Base-by-base conservation (phyloP, 2,888 invertebrate species). In the Pegoplata infirma region DNA sequence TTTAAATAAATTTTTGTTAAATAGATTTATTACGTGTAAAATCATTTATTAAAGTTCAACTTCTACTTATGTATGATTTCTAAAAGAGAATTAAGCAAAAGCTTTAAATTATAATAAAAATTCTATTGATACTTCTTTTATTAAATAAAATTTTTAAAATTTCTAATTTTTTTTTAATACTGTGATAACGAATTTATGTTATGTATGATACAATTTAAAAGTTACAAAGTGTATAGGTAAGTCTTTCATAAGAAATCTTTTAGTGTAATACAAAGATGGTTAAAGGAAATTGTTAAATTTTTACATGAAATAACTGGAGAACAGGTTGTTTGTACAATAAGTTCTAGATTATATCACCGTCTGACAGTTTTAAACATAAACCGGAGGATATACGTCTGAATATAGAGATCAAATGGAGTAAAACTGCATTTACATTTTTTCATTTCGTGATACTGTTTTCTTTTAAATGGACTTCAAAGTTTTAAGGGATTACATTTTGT, bases 1-100 rank as follows among this genome's bases (percentile, higher is more conserved):
- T 32, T 32, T 10, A 32, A 32, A 32, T 32, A 32, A 32, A 32
- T 2, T 32, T 32, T 32, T 32, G 32, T 32, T 32, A 32, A 10
- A 32, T 10, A 32, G 10, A 32, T n/a, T n/a, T n/a, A n/a, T n/a
- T 32, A 32, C 10, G 32, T 10, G 32, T 32, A 32, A 7, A 5
- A 4, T 47, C 19, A 2, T 36, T 25, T 56, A 8, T 7, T 56
- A 19, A 36, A 55, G 10, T 58, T 58, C 21, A 21, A 40, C 7
- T 21, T 8, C 40, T 58, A 58, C 40, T 19, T 19, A 14, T 8
- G 21, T 10, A 21, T 3, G 3, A n/a, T 56, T 21, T 56, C 32
- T 28, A 36, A 36, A 1, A 40, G 36, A 36, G 19, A 19, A 25
- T 32, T 7, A 55, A 40, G 56, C 56, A 58, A 58, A n/a, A 58